A percentile compares a stretch with the other conserved stretches of the same genome.
Evolutionary conservation across 2,113 vertebrate genomes (phyloP).

Genomic region (Zosterops hypoxanthus): DNA sequence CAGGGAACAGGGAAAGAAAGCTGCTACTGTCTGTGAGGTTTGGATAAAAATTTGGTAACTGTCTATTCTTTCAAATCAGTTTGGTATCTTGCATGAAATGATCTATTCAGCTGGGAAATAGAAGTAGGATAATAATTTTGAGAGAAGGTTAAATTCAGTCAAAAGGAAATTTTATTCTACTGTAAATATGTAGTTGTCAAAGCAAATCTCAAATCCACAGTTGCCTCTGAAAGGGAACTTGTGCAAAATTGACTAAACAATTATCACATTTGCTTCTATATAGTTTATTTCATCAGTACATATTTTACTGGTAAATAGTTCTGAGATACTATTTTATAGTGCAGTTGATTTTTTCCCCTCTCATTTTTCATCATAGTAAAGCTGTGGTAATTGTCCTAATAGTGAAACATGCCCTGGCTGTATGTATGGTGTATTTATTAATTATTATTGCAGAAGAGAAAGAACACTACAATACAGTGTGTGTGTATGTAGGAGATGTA

Average conservation of each 20-base stretch:
- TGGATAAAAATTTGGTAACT: neutral
- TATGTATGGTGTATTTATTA: neutral
- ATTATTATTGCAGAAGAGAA: neutral
- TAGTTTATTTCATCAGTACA: neutral
- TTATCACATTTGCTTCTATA: neutral
- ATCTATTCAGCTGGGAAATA: neutral
- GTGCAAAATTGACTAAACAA: neutral
- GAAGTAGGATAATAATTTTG: neutral
- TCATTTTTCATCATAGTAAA: neutral
- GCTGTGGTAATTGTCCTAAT: neutral
- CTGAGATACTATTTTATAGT: neutral
- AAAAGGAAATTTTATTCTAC: neutral
- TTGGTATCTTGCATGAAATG: neutral
- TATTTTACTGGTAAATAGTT: neutral
- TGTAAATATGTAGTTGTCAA: neutral
- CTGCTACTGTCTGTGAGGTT: neutral
- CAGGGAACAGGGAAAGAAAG: neutral
- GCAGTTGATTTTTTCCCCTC: neutral
- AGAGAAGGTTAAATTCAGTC: neutral
- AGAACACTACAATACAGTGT: neutral
- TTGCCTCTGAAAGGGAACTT: neutral
- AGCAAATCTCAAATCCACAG: neutral
- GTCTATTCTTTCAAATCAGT: rapidly evolving
- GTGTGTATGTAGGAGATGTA: neutral
- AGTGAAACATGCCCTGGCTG: neutral